Percentiles rank a stretch among this genome's conserved stretches.
Evolutionary conservation across 2,888 invertebrate species (phyloP).

Genomic region (Corbicula japonica): DNA sequence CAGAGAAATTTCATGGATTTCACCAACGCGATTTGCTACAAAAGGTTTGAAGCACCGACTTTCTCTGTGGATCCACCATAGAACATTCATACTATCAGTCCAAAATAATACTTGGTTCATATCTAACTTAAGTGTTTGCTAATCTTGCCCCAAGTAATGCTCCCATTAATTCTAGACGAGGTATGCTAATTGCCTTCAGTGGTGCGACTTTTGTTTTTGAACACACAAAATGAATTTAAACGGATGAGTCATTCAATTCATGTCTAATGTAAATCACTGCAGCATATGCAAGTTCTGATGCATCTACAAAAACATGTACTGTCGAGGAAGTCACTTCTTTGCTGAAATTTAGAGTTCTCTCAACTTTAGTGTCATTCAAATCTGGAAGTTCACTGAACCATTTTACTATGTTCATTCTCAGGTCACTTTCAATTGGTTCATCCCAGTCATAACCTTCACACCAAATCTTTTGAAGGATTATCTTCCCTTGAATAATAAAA

Average conservation of each 20-base stretch:
- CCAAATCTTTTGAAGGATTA: constrained; percentile 49
- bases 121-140: constrained; percentile 22
- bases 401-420: background rate
- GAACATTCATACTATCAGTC: constrained; percentile 51
- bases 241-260: background rate
- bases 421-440: constrained; percentile 1
- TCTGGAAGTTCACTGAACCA: constrained; percentile 13
- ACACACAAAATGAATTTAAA: constrained; percentile 21
- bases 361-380: background rate
- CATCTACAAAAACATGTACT: constrained; percentile 51
- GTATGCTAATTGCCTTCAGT: constrained; percentile 40
- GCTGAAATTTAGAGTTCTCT: background rate
- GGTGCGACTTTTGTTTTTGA: constrained; percentile 56
- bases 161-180: constrained; percentile 52
- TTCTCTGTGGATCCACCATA: constrained; percentile 58
- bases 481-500: constrained; percentile 31
- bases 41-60: constrained; percentile 53
- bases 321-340: background rate
- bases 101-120: constrained; percentile 21
- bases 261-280: constrained; percentile 14
- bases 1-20: constrained; percentile 43
- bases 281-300: constrained; percentile 42
- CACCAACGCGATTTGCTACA: constrained; percentile 58
- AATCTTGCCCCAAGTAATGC: constrained; percentile 35
- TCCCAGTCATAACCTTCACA: constrained; percentile 37